Percentiles rank a stretch among this genome's conserved stretches.
Conservation (phyloP, 1,140 invertebrate species). For the Drosophila albomicans region DNA sequence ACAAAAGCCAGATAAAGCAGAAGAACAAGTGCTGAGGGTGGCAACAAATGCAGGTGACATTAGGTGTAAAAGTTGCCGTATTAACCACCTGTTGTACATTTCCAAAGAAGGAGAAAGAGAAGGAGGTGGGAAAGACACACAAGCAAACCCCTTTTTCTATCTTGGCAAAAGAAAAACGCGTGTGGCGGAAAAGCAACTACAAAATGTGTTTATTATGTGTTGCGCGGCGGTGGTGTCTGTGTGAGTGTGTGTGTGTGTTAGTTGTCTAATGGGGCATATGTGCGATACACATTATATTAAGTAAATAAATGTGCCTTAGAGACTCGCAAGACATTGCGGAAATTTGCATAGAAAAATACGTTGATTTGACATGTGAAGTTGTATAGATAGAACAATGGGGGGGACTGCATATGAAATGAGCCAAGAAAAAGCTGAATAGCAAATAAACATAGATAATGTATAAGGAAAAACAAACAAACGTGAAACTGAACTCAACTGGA, state of each 20-base stretch:
- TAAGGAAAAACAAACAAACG: slow-evolving; percentile 4
- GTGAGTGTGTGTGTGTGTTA: slow-evolving; percentile 24
- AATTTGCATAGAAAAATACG: slow-evolving; percentile 61
- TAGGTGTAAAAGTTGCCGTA: slow-evolving; percentile 77
- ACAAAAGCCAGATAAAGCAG: slow-evolving; percentile 36
- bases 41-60: slow-evolving; percentile 56
- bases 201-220: slow-evolving; percentile 72
- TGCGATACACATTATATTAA: slow-evolving; percentile 70
- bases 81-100: slow-evolving; percentile 75
- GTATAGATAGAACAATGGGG: slow-evolving; percentile 18
- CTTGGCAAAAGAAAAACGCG: slow-evolving; percentile 7
- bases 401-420: slow-evolving; percentile 60
- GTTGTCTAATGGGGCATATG: slow-evolving; percentile 74
- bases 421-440: slow-evolving; percentile 27
- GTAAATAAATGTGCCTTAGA: slow-evolving; percentile 65
- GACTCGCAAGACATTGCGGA: slow-evolving; percentile 6
- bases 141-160: not conserved
- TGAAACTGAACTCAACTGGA: not conserved
- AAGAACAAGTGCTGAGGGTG: not conserved
- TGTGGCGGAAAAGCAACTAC: slow-evolving; percentile 46
- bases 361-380: slow-evolving; percentile 23
- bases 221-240: not conserved
- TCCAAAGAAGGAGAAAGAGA: too few species aligned
- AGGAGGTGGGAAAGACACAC: not conserved
- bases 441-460: slow-evolving; percentile 34